Conservation (phyloP, 2,113 vertebrate species). For the Terrapene triunguis region DNA sequence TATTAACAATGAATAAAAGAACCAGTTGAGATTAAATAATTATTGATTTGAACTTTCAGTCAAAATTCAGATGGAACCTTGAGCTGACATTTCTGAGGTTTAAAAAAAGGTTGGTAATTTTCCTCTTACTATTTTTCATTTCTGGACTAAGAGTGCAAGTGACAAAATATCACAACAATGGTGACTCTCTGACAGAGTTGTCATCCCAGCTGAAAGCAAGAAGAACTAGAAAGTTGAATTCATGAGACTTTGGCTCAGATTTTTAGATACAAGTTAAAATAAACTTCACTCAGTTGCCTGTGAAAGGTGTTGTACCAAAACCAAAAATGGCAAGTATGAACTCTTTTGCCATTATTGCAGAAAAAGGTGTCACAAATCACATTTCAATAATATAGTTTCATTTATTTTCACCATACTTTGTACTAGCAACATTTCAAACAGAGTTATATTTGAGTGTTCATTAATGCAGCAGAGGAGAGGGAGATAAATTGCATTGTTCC, state of each 20-base stretch:
- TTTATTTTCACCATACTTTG: slow-evolving; percentile 21
- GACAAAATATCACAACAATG: background rate
- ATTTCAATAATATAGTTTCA: background rate
- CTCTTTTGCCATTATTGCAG: slow-evolving; percentile 37
- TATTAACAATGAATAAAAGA: background rate
- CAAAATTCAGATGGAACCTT: background rate
- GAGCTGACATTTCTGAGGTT: background rate
- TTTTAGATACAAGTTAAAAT: background rate
- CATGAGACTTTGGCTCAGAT: background rate
- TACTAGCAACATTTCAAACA: slow-evolving; percentile 2
- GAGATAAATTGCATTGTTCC: background rate
- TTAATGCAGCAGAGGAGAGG: slow-evolving; percentile 13
- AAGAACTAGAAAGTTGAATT: background rate
- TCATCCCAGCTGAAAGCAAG: background rate
- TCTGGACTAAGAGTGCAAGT: background rate
- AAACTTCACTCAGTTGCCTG: background rate
- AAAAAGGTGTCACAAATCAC: slow-evolving; percentile 56
- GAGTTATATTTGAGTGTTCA: slow-evolving; percentile 33
- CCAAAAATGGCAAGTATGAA: slow-evolving; percentile 30
- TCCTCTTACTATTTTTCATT: background rate
- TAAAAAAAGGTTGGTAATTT: background rate
- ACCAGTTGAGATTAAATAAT: background rate
- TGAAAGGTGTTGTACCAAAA: slow-evolving; percentile 35
- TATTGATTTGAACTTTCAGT: background rate
- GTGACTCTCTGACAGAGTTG: background rate